Conservation (phyloP, 2,797 vertebrate species). For the Botia kubotai region DNA sequence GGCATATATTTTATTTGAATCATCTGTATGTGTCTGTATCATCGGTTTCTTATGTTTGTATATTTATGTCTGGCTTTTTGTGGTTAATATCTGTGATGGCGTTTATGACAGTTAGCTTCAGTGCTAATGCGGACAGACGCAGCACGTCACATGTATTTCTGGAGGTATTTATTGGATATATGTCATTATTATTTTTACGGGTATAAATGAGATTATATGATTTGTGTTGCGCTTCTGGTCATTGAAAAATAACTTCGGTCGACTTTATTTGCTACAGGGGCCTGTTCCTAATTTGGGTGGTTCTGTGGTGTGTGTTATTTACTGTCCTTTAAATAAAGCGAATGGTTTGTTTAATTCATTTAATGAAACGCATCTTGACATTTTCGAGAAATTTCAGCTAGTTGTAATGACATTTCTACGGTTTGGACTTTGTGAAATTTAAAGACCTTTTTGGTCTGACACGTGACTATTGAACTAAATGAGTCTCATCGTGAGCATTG, state of each 20-base stretch:
- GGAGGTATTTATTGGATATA: too few species aligned
- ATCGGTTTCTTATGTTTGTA: neutral
- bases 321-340: neutral
- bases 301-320: neutral
- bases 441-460: too few species aligned
- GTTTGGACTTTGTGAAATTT: neutral
- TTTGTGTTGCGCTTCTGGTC: neutral
- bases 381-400: neutral
- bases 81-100: neutral
- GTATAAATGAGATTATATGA: neutral
- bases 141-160: neutral
- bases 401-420: neutral
- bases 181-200: too few species aligned
- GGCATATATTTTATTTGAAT: neutral
- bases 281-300: neutral
- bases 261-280: neutral
- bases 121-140: neutral
- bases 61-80: neutral
- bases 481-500: neutral
- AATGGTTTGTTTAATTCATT: neutral
- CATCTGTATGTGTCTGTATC: neutral
- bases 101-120: conserved; percentile 9
- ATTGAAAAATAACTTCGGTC: neutral
- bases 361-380: neutral
- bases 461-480: neutral